These are phyloP conservation scores for Sceloporus undulatus DNA, from an alignment of 2,113 vertebrate species.

Conservation along the genomic window DNA sequence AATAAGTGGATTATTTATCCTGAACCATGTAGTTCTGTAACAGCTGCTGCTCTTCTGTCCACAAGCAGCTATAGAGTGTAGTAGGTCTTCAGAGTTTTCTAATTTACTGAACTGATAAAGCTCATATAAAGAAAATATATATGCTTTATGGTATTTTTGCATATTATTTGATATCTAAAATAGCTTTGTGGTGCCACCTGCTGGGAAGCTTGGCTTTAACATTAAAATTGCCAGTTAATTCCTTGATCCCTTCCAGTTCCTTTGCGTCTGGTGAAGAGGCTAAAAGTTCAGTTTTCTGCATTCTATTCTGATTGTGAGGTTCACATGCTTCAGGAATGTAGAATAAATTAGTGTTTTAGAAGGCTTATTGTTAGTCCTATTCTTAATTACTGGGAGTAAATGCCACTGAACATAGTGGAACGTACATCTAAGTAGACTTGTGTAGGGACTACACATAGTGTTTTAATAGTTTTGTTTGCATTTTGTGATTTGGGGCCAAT, in stretches of 20 bases:
- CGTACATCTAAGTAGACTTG: neutral
- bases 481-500: no score
- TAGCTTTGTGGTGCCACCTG: slow-evolving; percentile 11
- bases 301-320: neutral
- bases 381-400: neutral
- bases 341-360: neutral
- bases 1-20: neutral
- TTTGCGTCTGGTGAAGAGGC: neutral
- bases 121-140: neutral
- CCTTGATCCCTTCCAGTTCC: slow-evolving; percentile 2
- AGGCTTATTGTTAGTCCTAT: neutral
- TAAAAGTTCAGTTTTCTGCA: neutral
- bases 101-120: neutral
- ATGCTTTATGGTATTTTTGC: neutral
- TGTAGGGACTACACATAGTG: neutral
- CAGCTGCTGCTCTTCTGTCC: neutral
- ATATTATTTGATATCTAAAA: neutral
- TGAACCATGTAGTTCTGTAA: neutral
- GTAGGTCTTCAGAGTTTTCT: neutral
- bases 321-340: neutral
- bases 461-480: neutral
- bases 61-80: neutral
- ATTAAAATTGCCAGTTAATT: slow-evolving; percentile 18
- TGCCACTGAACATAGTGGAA: neutral
- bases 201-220: slow-evolving; percentile 11